These are phyloP conservation scores for Oceanodroma leucorhoa DNA, from an alignment of 2,797 vertebrate species.

Conservation along the genomic window DNA sequence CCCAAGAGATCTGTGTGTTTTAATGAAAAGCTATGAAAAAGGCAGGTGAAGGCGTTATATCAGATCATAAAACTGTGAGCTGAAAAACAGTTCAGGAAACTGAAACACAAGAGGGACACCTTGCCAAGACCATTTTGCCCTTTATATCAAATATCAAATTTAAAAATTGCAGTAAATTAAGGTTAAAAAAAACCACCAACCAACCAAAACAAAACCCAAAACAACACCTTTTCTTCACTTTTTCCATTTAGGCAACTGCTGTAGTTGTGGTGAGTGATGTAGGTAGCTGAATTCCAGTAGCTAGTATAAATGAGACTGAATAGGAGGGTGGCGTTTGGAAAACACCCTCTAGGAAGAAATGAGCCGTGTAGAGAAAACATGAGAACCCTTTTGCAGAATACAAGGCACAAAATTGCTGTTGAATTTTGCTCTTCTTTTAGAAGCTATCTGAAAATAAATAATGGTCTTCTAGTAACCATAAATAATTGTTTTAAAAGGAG, in stretches of 20 bases:
- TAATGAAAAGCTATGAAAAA: background rate
- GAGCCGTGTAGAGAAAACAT: background rate
- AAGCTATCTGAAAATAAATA: background rate
- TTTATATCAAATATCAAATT: background rate
- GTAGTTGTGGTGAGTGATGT: background rate
- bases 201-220: background rate
- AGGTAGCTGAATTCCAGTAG: background rate
- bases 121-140: background rate
- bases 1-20: background rate
- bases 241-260: background rate
- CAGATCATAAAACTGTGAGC: background rate
- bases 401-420: background rate
- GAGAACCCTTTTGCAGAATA: background rate
- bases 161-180: background rate
- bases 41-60: background rate
- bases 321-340: background rate
- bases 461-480: background rate
- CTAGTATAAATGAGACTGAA: background rate
- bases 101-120: background rate
- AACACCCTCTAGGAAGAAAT: slow-evolving; percentile 8
- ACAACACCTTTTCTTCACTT: background rate
- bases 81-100: background rate
- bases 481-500: slow-evolving; percentile 4
- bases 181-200: background rate
- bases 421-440: background rate